phyloP scores from a whole-genome alignment of 2,888 invertebrate genomes.

The Apoderus coryli region DNA sequence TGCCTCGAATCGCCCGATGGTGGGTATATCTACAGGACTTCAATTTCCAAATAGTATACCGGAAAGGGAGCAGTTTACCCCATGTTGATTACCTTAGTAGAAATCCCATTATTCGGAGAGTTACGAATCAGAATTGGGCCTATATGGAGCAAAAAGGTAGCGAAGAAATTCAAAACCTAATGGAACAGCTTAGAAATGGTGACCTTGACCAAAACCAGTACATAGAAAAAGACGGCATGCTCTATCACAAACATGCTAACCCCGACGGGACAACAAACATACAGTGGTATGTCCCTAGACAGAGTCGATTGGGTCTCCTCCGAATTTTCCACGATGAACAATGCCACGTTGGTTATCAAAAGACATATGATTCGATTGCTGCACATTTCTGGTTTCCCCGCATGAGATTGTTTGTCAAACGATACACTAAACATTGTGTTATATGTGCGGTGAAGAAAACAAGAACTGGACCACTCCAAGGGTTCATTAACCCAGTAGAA shows the following conservation, averaged over 20 bases:
- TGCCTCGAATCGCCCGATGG: too few relatives aligned
- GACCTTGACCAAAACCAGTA: slow-evolving; percentile 18
- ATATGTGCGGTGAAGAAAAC: too few relatives aligned
- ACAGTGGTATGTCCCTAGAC: slow-evolving; percentile 16
- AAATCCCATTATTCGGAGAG: too few relatives aligned
- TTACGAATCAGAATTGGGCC: too few relatives aligned
- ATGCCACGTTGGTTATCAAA: slow-evolving; percentile 18
- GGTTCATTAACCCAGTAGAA: too few relatives aligned
- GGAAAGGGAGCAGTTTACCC: slow-evolving; percentile 6
- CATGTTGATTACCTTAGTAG: too few relatives aligned
- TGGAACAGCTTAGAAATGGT: slow-evolving; percentile 13
- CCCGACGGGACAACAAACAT: slow-evolving; percentile 14
- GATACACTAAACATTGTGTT: too few relatives aligned
- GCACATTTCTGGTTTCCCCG: too few relatives aligned
- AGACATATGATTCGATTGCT: slow-evolving; percentile 17
- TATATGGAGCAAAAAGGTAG: too few relatives aligned
- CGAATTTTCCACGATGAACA: slow-evolving; percentile 20
- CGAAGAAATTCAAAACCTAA: too few relatives aligned
- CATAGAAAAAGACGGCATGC: slow-evolving; percentile 16
- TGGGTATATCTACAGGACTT: slow-evolving; percentile 20
- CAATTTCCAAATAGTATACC: slow-evolving; percentile 9
- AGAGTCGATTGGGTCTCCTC: slow-evolving; percentile 16
- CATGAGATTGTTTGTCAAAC: too few relatives aligned
- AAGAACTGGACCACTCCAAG: too few relatives aligned
- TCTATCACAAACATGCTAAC: slow-evolving; percentile 12